Evolutionary conservation across 2,888 invertebrate genomes (phyloP), one percentile per base, ranked within the genome.

Genomic region (Gnatocerus cornutus): DNA sequence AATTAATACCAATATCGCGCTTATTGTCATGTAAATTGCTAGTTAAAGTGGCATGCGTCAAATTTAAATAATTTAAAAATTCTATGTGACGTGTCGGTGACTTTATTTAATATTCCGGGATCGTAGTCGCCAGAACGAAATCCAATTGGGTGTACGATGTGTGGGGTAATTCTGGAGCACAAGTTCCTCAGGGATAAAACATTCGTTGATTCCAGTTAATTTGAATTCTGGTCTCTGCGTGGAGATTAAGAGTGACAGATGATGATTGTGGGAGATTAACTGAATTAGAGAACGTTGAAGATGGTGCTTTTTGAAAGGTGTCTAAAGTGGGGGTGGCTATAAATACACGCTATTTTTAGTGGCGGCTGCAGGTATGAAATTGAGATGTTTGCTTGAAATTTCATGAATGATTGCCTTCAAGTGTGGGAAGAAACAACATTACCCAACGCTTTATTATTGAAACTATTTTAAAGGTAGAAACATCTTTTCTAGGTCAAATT

Each of bases 161-260:
- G 68, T 63, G 64, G 71, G 67, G 73, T 74, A 73, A 72, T 73
- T 73, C 64, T 56, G 68, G 72, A 65, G 70, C 65, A 64, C 66
- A 29, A 69, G 71, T 69, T 68, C 73, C 72, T 72, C 63, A 48
- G 72, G 72, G 73, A 71, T 75, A 69, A 74, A 74, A 72, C 73
- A 74, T 72, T 72, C 73, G 73, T 71, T 74, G 75, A 75, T 75
- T 74, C 70, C 67, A 65, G 75, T 71, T 75, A 72, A 75, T 75
- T 74, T 75, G 72, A 72, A 75, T 75, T 75, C 75, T 63, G 69
- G 66, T 56, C 69, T 62, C 30, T 52, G 33, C 71, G 66, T 63
- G 27, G 33, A 61, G 69, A 74, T 74, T 73, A 73, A 74, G 73
- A 72, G 46, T 72, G 73, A 72, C 73, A 72, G 52, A 66, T 67